Conservation (phyloP, 1,140 invertebrate species). For the Cyclina sinensis region DNA sequence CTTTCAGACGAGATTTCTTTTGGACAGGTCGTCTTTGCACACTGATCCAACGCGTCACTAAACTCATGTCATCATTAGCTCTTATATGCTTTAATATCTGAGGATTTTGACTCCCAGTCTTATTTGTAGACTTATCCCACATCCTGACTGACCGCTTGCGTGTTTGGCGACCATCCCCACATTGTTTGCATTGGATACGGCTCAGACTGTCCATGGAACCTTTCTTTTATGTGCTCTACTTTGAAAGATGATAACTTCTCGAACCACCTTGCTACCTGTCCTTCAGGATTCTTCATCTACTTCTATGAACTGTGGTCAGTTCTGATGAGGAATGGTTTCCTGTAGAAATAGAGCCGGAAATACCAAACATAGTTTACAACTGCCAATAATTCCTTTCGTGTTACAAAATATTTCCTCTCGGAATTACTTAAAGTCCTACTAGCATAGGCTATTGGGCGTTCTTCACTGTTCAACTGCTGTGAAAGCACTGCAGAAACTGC, state of each 20-base stretch:
- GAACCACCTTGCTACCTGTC: background rate
- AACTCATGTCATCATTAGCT: background rate
- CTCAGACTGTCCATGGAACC: background rate
- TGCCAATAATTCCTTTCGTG: slow-evolving; percentile 3
- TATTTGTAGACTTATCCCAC: too few species aligned
- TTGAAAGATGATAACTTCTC: background rate
- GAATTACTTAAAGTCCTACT: background rate
- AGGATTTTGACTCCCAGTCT: too few species aligned
- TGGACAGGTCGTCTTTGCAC: background rate
- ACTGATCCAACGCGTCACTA: background rate
- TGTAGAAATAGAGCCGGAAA: slow-evolving; percentile 7
- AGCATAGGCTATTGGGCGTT: background rate
- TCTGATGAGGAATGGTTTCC: background rate
- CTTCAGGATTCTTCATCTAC: too few species aligned
- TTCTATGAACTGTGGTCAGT: too few species aligned
- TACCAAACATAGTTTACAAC: background rate
- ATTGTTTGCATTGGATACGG: too few species aligned
- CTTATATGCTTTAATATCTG: background rate
- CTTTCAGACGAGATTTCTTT: background rate
- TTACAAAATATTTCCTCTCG: slow-evolving; percentile 1
- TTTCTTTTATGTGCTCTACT: background rate
- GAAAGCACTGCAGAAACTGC: too few species aligned
- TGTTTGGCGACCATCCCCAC: too few species aligned
- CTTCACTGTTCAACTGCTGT: background rate
- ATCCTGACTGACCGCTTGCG: too few species aligned